Conservation (phyloP, 2,888 invertebrate genomes). For the Volucella inflata region DNA sequence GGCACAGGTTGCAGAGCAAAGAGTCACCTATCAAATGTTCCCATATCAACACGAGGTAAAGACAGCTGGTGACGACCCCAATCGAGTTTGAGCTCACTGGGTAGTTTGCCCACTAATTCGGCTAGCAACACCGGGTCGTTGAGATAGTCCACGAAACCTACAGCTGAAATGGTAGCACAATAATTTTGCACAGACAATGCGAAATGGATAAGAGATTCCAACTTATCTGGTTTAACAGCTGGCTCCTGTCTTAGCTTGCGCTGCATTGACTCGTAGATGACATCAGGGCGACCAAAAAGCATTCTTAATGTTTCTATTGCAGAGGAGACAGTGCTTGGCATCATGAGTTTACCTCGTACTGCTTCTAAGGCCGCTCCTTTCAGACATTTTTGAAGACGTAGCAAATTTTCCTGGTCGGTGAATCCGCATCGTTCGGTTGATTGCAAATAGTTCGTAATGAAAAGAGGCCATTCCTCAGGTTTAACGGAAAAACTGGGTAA, state of each 20-base stretch:
- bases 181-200: too few relatives aligned
- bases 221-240: too few relatives aligned
- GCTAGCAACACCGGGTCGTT: conserved; percentile 58
- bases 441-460: too few relatives aligned
- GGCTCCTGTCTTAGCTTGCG: conserved; percentile 9
- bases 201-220: too few relatives aligned
- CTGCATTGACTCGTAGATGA: too few relatives aligned
- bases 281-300: conserved; percentile 59
- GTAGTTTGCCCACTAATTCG: conserved; percentile 47
- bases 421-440: conserved; percentile 70
- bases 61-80: conserved; percentile 46
- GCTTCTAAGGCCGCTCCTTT: conserved; percentile 51
- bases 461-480: too few relatives aligned
- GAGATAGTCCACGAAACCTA: conserved; percentile 32
- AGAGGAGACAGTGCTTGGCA: conserved; percentile 52
- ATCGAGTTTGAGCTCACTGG: conserved; percentile 48
- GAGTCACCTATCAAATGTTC: too few relatives aligned
- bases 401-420: conserved; percentile 59
- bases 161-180: conserved; percentile 38
- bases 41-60: neutral
- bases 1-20: too few relatives aligned
- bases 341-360: conserved; percentile 57
- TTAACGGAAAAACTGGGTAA: too few relatives aligned
- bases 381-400: conserved; percentile 58
- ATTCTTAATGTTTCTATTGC: conserved; percentile 27